These are phyloP conservation scores for Leptodactylus fallax DNA, from an alignment of 2,797 vertebrate species.

Conservation along the genomic window DNA sequence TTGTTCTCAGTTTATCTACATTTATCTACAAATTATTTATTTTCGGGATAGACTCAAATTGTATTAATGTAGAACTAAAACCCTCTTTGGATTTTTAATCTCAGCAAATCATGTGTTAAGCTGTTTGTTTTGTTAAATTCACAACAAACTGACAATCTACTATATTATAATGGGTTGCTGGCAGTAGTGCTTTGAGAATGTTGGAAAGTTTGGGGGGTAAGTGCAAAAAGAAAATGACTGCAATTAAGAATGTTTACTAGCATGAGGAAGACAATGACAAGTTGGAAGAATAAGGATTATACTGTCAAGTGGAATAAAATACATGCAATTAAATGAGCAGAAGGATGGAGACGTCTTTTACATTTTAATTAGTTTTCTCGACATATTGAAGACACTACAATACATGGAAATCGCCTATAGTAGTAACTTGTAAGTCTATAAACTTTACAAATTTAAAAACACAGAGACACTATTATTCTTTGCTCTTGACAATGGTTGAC, in stretches of 20 bases:
- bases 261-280: slow-evolving; percentile 48
- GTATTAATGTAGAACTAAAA: too few relatives aligned
- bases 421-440: neutral
- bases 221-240: slow-evolving; percentile 48
- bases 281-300: slow-evolving; percentile 37
- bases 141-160: neutral
- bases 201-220: slow-evolving; percentile 1
- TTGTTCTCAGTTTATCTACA: too few relatives aligned
- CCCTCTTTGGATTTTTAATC: neutral
- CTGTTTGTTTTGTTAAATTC: neutral
- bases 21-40: neutral
- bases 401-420: neutral
- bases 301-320: slow-evolving; percentile 48
- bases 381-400: neutral
- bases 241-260: slow-evolving; percentile 54
- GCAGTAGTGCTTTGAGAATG: slow-evolving; percentile 15
- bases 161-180: neutral
- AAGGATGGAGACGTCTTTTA: slow-evolving; percentile 47
- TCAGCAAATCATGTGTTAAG: neutral
- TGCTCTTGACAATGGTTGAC: neutral
- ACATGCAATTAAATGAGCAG: slow-evolving; percentile 49
- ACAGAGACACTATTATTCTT: neutral
- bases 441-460: neutral
- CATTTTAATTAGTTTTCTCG: slow-evolving; percentile 30
- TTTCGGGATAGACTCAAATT: neutral